phyloP scores from a whole-genome alignment of 2,888 invertebrate genomes.

The Augiades crinisus region DNA sequence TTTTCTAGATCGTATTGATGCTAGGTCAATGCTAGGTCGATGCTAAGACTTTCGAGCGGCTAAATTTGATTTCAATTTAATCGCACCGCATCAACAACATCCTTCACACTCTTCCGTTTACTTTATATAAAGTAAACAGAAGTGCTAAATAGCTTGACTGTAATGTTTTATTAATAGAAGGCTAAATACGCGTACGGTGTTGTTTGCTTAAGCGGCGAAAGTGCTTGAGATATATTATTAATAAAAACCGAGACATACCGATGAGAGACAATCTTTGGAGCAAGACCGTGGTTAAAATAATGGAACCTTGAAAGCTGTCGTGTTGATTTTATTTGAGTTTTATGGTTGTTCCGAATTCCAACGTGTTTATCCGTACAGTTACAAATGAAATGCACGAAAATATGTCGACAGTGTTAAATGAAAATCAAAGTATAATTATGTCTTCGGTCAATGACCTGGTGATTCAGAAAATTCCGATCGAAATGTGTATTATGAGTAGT shows the following conservation, averaged over 20 bases:
- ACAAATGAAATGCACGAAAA: conserved; percentile 33
- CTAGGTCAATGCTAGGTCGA: too few relatives aligned
- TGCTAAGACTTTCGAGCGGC: too few relatives aligned
- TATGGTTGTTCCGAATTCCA: conserved; percentile 19
- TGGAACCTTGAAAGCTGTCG: conserved; percentile 14
- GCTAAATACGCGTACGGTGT: too few relatives aligned
- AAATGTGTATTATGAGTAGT: not conserved
- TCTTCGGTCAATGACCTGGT: conserved; percentile 25
- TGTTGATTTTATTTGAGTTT: conserved; percentile 15
- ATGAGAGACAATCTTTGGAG: conserved; percentile 7
- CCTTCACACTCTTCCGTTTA: too few relatives aligned
- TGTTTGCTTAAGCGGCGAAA: not conserved
- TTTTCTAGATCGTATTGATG: too few relatives aligned
- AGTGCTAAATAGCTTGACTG: too few relatives aligned
- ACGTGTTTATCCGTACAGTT: conserved; percentile 30
- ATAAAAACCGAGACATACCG: conserved; percentile 4
- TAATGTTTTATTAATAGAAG: too few relatives aligned
- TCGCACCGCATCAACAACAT: too few relatives aligned
- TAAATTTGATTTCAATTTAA: too few relatives aligned
- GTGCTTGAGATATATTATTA: not conserved
- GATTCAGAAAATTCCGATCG: conserved; percentile 16
- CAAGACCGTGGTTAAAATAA: conserved; percentile 11
- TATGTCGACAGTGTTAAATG: conserved; percentile 23
- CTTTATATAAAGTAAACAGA: too few relatives aligned
- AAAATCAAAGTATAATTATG: conserved; percentile 24